These are phyloP conservation scores for Enoplosus armatus DNA, from an alignment of 2,797 vertebrate genomes.

Conservation along the genomic window DNA sequence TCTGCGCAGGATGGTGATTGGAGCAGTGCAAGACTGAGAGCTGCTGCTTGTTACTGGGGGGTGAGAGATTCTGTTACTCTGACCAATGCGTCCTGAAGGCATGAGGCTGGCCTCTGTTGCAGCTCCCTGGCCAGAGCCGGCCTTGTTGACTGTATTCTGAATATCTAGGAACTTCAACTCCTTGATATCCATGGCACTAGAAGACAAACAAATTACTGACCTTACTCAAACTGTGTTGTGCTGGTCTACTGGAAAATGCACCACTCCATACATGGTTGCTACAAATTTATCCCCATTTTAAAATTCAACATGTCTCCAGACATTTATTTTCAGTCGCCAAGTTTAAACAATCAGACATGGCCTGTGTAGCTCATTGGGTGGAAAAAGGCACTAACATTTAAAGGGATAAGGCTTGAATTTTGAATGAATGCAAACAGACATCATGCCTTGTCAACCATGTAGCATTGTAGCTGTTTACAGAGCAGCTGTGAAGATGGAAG, in stretches of 20 bases:
- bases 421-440: no score
- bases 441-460: no score
- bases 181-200: conserved; percentile 93
- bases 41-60: conserved; percentile 49
- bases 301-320: background rate
- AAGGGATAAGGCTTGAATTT: background rate
- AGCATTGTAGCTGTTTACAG: no score
- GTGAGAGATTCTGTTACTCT: conserved; percentile 69
- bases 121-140: conserved; percentile 26
- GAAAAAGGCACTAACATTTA: background rate
- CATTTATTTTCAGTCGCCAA: background rate
- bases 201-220: conserved; percentile 4
- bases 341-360: background rate
- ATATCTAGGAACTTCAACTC: conserved; percentile 94
- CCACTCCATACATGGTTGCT: background rate
- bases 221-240: background rate
- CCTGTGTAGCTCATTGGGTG: background rate
- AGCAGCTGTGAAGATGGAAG: no score
- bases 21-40: conserved; percentile 82
- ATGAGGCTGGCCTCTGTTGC: conserved; percentile 21
- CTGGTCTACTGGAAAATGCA: background rate
- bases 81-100: conserved; percentile 38
- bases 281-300: background rate
- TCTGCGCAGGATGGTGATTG: conserved; percentile 86
- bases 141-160: conserved; percentile 69